Evolutionary conservation across 92 coral and sea anemone genomes (phyloP), one percentile per base, ranked within the genome.

Genomic region (Actinernus sp.): DNA sequence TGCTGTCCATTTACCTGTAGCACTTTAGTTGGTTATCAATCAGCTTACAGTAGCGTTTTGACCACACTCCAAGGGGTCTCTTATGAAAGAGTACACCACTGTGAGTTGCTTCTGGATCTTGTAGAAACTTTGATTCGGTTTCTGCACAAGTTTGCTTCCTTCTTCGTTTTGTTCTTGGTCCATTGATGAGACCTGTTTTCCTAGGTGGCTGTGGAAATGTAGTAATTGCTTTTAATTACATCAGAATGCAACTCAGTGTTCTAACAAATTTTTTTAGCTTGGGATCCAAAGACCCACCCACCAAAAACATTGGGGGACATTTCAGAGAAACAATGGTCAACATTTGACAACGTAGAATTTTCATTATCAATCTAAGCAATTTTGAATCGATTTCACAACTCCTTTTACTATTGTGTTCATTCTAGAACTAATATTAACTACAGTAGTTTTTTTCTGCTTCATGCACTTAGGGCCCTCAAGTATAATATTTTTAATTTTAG

Each of bases 81-180:
- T 90, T 93, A 70, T 93, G 97, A 80, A 87, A 86, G 65, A 93
- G 41, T 27, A 90, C 74, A 26, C 98, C 98, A 79, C 98, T 86
- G 55, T 93, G 97, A 52, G 61, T 79, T 14, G 98, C 97, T 58
- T 45, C 39, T 17, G 86, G 79, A 61, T 93, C 98, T 46, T 83
- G 92, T 3, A 93, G 80, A 56, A 93, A 93, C 71, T 87, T 83
- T 12, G 64, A 60, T 68, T 81, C 88, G 26, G 86, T 79, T 55
- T 90, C 97, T 41, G 92, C 85, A 1, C 89, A 79, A 2, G 90
- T 78, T 55, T 74, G 84, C 66, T 81, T 80, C 30, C 89, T 59
- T 21, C 92, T 67, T 30, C 81, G 50, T 14, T 74, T 83, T 20
- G 72, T 82, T 26, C 86, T 68, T 16, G 86, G 86, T 16, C 65